phyloP scores from a whole-genome alignment of 2,888 invertebrate genomes.

The Pseudococcus jackbeardsleyi region DNA sequence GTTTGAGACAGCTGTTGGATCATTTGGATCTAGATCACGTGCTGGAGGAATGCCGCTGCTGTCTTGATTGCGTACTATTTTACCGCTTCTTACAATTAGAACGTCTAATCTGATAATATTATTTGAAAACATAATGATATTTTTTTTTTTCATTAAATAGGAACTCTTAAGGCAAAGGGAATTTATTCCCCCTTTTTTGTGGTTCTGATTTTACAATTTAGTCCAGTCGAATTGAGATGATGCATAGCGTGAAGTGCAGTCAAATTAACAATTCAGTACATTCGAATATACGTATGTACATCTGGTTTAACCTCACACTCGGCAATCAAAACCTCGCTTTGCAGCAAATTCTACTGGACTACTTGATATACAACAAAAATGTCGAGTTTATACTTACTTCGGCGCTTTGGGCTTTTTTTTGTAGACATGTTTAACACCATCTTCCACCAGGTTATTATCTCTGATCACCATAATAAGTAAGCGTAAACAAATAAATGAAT shows the following conservation, averaged over 20 bases:
- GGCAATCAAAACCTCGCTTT: not conserved
- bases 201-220: no score
- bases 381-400: constrained; percentile 53
- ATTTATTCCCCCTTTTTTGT: not conserved
- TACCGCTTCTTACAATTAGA: constrained; percentile 59
- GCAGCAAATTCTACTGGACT: not conserved
- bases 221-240: not conserved
- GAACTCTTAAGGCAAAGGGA: not conserved
- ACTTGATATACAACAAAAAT: not conserved
- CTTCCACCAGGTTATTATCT: constrained; percentile 28
- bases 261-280: not conserved
- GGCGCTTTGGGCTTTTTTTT: constrained; percentile 61
- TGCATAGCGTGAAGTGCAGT: not conserved
- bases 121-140: not conserved
- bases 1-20: constrained; percentile 48
- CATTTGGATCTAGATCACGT: constrained; percentile 3
- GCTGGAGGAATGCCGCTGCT: not conserved
- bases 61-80: constrained; percentile 54
- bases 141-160: not conserved
- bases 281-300: no score
- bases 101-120: constrained; percentile 59
- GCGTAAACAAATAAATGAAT: constrained; percentile 54
- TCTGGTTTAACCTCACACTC: no score
- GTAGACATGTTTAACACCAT: constrained; percentile 55
- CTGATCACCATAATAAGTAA: constrained; percentile 52